These are phyloP conservation scores for Delichon dasypus DNA, from an alignment of 2,797 vertebrate genomes.

Conservation along the genomic window DNA sequence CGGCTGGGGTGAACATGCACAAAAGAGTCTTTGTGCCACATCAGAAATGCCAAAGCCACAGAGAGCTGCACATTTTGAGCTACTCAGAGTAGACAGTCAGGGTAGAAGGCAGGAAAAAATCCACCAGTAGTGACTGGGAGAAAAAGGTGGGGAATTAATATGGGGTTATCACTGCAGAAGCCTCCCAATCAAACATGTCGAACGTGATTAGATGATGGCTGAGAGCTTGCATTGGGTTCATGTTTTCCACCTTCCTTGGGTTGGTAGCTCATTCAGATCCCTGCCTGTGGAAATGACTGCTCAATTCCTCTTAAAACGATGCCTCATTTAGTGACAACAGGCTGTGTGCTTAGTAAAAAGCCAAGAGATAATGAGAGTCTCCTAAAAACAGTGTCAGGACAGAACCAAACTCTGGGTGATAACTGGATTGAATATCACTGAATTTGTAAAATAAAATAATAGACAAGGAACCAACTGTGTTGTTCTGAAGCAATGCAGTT, in stretches of 20 bases:
- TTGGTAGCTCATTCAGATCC: neutral
- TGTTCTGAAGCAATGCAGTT: slow-evolving; percentile 5
- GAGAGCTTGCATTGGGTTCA: neutral
- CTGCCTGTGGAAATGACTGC: neutral
- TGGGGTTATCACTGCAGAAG: neutral
- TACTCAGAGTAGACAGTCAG: neutral
- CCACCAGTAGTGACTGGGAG: neutral
- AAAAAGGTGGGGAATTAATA: neutral
- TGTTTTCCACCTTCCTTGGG: neutral
- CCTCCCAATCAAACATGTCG: neutral
- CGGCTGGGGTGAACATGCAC: neutral
- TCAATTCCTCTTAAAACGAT: neutral
- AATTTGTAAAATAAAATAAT: slow-evolving; percentile 11
- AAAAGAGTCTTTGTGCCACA: neutral
- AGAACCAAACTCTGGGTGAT: neutral
- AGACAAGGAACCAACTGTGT: slow-evolving; percentile 45
- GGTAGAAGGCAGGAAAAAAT: neutral
- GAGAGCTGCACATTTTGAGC: accelerated
- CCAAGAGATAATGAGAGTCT: neutral
- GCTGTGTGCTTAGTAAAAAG: neutral
- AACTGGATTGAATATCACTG: neutral
- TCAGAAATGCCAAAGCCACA: accelerated
- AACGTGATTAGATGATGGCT: neutral
- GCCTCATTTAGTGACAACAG: neutral
- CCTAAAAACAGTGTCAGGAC: neutral